Conservation (phyloP, 2,888 invertebrate genomes). For the Drosophila pullipes region DNA sequence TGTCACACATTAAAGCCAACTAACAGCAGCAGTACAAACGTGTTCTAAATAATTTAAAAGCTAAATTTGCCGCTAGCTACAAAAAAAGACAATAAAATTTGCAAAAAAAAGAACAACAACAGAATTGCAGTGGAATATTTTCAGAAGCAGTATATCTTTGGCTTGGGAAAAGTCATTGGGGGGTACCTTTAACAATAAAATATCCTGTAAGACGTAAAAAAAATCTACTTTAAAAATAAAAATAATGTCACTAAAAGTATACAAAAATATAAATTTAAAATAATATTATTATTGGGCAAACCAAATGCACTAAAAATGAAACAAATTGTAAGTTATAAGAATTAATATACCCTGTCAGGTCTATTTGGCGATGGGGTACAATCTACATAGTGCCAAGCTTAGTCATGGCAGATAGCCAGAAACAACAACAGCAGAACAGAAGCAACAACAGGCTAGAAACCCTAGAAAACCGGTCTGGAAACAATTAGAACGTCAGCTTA, state of each 20-base stretch:
- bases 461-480: constrained; percentile 56
- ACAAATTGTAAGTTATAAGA: not conserved
- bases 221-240: too few species aligned
- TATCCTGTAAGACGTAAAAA: not conserved
- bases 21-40: constrained; percentile 30
- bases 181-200: not conserved
- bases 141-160: constrained; percentile 3
- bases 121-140: constrained; percentile 3
- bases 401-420: constrained; percentile 37
- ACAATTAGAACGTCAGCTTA: constrained; percentile 79
- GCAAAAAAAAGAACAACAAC: constrained; percentile 12
- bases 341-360: constrained; percentile 14
- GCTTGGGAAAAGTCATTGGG: not conserved
- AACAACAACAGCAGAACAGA: constrained; percentile 33
- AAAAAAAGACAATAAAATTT: constrained; percentile 13
- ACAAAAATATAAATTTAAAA: not conserved
- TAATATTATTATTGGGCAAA: not conserved
- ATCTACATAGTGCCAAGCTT: constrained; percentile 47
- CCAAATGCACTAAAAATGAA: not conserved
- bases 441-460: constrained; percentile 34
- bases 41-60: constrained; percentile 59
- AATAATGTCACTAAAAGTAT: not conserved
- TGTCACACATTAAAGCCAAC: constrained; percentile 66
- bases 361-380: constrained; percentile 17
- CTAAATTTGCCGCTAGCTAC: constrained; percentile 42